phyloP scores from a whole-genome alignment of 2,113 vertebrate genomes.

The Bubo scandiacus region DNA sequence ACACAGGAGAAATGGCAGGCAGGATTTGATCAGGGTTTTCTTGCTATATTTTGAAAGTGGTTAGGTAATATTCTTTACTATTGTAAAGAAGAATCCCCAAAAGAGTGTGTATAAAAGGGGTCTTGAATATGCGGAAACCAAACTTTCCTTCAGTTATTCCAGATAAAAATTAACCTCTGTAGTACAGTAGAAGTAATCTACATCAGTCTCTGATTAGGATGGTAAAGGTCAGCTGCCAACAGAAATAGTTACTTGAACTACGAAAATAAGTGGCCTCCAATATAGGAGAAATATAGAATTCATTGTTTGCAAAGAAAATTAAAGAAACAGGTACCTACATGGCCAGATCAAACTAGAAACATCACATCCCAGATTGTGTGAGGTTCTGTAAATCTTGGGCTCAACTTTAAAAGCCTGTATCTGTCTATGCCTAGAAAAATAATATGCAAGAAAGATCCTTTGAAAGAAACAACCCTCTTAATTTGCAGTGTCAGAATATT shows the following conservation, averaged over 20 bases:
- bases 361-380: rapidly evolving
- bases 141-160: not conserved
- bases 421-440: too few relatives aligned
- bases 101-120: not conserved
- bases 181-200: not conserved
- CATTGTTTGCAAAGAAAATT: not conserved
- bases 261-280: not conserved
- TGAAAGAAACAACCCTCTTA: not conserved
- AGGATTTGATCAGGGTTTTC: not conserved
- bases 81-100: not conserved
- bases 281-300: not conserved
- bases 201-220: not conserved
- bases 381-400: not conserved
- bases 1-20: not conserved
- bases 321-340: not conserved
- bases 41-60: not conserved
- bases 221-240: not conserved
- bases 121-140: not conserved
- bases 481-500: not conserved
- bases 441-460: not conserved
- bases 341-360: not conserved
- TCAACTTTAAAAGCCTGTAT: not conserved
- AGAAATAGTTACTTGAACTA: not conserved
- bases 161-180: not conserved
- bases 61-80: too few relatives aligned